Conservation (phyloP, 2,888 invertebrate species). For the Idaea aversata region DNA sequence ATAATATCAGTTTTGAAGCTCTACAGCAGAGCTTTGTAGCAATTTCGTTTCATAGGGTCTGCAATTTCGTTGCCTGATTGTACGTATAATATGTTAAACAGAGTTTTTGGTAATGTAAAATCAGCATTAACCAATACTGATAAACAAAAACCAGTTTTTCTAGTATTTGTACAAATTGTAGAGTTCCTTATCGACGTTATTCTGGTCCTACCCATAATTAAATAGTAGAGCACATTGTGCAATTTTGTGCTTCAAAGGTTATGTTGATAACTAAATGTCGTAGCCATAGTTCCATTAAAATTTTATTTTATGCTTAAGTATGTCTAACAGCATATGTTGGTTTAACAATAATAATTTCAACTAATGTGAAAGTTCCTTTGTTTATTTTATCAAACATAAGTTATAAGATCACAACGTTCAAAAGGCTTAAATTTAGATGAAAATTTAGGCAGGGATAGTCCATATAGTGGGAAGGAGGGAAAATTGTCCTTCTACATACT, state of each 20-base stretch:
- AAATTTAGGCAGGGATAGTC: no score
- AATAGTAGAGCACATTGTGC: neutral
- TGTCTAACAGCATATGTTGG: neutral
- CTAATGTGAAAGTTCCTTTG: no score
- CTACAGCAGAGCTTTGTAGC: no score
- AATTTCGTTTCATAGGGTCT: no score
- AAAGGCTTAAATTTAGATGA: no score
- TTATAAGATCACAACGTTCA: no score
- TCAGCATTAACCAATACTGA: neutral
- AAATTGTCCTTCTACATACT: no score
- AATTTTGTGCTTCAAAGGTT: neutral
- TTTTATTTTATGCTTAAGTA: neutral
- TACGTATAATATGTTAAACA: no score
- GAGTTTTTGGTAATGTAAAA: neutral
- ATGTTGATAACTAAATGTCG: neutral
- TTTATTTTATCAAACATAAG: no score
- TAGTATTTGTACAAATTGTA: conserved; percentile 2
- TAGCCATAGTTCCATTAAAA: neutral
- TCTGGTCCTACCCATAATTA: neutral
- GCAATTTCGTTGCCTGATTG: no score
- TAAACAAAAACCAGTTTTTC: neutral
- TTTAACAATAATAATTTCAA: neutral
- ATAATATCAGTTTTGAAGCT: no score
- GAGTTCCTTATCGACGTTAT: neutral
- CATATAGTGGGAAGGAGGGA: no score